Base-by-base conservation (phyloP, 2,797 vertebrate species). In the Coregonus sp. region DNA sequence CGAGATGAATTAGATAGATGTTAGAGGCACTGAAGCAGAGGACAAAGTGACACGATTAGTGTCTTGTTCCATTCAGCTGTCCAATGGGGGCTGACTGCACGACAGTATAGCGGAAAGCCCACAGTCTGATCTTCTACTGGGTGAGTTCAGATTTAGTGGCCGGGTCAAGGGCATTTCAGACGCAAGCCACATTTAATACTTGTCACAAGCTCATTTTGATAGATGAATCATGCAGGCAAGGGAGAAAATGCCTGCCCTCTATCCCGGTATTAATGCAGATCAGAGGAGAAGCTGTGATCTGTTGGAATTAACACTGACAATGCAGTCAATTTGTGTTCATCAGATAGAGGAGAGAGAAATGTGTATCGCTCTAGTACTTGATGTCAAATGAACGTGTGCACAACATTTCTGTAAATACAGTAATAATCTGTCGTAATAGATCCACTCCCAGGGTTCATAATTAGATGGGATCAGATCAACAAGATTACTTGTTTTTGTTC, bases 161-260 rank as follows among this genome's bases (percentile, higher is more conserved):
- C 81, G 65, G 80, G 88, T 92, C 89, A 90, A 93, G 90, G 92
- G 84, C 88, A 90, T 70, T 68, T 72, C 70, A 75, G 75, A 54
- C 82, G 82, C 80, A 81, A 78, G 84, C 51, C 66, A 71, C 71
- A 73, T 81, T 77, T 86, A 78, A 80, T 81, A 84, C 80, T 70
- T 81, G 79, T 84, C 86, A 82, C 54, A 74, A 74, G 80, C 85
- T 70, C 51, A n/a, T 35, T 66, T 33, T 71, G 70, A 76, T 50
- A 61, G 71, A 78, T 59, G 70, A 73, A 66, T 77, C 61, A 75
- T 73, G 67, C 31, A 16, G 33, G 47, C 50, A 61, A 40, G 56
- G 11, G 72, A 50, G 73, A 75, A 14, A 59, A 33, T 18, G 52
- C 33, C 4, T 25, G 4, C n/a, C 59, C 75, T 72, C 68, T 2